phyloP scores from a whole-genome alignment of 1,140 invertebrate genomes.

The Heliconius himera region DNA sequence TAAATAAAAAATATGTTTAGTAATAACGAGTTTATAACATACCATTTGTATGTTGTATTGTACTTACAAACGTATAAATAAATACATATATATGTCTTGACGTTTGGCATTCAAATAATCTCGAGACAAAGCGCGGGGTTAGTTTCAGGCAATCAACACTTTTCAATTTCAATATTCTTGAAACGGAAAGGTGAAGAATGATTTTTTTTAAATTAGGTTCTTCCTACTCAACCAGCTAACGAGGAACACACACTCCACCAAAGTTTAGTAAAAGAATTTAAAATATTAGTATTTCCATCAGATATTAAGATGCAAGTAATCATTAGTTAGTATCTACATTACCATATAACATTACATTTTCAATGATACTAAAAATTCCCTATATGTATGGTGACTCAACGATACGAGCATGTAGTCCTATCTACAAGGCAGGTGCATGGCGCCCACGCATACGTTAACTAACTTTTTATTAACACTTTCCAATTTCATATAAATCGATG shows the following conservation, averaged over 20 bases:
- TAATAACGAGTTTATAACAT: background rate
- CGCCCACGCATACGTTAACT: conserved; percentile 32
- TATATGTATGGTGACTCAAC: conserved; percentile 6
- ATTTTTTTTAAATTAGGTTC: too few species aligned
- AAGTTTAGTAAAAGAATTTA: background rate
- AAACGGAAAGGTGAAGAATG: too few species aligned
- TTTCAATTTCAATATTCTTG: too few species aligned
- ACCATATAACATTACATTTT: conserved; percentile 9
- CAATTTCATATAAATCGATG: background rate
- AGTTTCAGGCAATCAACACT: too few species aligned
- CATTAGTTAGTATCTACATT: background rate
- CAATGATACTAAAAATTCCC: conserved; percentile 4
- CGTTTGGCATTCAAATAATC: too few species aligned
- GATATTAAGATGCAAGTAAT: background rate
- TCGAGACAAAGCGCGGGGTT: too few species aligned
- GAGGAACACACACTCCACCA: background rate
- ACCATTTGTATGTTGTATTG: background rate
- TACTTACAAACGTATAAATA: too few species aligned
- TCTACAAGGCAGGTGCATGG: conserved; percentile 33
- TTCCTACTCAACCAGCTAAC: too few species aligned
- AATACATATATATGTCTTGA: too few species aligned
- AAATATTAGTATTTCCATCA: background rate
- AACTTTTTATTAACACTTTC: conserved; percentile 29
- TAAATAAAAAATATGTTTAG: conserved; percentile 11
- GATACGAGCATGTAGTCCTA: conserved; percentile 12